A percentile compares a stretch with the other conserved stretches of the same genome.
Conservation (phyloP, 2,888 invertebrate genomes). For the Agrilus mali region DNA sequence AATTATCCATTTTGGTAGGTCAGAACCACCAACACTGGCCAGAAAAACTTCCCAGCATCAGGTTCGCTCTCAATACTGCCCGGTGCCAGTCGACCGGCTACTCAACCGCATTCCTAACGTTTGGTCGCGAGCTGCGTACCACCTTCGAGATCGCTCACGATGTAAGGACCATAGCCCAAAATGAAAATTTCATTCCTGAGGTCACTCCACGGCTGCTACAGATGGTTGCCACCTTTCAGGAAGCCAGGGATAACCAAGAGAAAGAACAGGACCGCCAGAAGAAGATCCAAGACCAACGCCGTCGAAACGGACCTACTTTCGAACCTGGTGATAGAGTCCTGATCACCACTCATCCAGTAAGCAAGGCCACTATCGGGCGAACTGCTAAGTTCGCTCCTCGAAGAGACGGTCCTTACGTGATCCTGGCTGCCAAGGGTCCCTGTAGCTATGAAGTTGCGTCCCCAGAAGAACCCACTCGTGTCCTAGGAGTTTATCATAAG, state of each 20-base stretch:
- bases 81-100: slow-evolving; percentile 13
- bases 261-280: slow-evolving; percentile 5
- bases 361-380: neutral
- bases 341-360: neutral
- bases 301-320: slow-evolving; percentile 1
- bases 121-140: slow-evolving; percentile 18
- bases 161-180: neutral
- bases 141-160: slow-evolving; percentile 7
- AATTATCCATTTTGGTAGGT: slow-evolving; percentile 11
- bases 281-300: slow-evolving; percentile 3
- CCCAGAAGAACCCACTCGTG: slow-evolving; percentile 7
- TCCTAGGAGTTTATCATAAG: too few species aligned
- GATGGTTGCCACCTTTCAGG: neutral
- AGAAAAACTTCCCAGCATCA: slow-evolving; percentile 12
- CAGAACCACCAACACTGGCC: slow-evolving; percentile 15
- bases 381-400: slow-evolving; percentile 1
- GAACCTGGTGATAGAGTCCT: slow-evolving; percentile 3
- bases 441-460: slow-evolving; percentile 4
- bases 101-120: slow-evolving; percentile 18
- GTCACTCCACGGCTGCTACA: neutral
- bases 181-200: neutral
- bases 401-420: slow-evolving; percentile 2
- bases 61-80: slow-evolving; percentile 19
- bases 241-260: slow-evolving; percentile 4
- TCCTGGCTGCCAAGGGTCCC: neutral